phyloP scores from a whole-genome alignment of 1,140 invertebrate genomes.

The Globodera ellingtonae region DNA sequence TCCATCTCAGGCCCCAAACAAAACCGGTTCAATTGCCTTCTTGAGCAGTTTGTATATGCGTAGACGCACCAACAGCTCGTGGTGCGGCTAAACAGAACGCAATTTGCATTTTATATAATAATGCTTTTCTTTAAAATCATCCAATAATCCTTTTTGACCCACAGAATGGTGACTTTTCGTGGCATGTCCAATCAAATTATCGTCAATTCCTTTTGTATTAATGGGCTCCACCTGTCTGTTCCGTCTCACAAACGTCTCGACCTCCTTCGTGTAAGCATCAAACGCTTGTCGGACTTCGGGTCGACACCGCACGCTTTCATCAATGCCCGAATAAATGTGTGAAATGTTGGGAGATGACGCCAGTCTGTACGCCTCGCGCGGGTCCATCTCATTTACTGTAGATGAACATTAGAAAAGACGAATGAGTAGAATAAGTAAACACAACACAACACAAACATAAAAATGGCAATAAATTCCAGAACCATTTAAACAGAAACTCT shows the following conservation, averaged over 20 bases:
- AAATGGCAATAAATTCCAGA: not conserved
- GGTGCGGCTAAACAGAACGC: not conserved
- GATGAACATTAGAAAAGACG: too few species aligned
- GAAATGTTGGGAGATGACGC: not conserved
- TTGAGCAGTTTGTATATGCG: not conserved
- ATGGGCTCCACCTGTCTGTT: not conserved
- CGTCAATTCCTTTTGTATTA: not conserved
- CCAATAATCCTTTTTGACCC: too few species aligned
- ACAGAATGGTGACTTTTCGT: too few species aligned
- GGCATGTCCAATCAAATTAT: not conserved
- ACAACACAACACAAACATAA: not conserved
- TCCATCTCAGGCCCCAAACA: not conserved
- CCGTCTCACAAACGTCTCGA: not conserved
- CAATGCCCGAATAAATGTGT: not conserved
- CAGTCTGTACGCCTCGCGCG: not conserved
- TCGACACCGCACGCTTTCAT: not conserved
- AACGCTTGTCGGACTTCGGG: not conserved
- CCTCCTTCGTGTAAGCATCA: not conserved
- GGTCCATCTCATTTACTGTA: not conserved
- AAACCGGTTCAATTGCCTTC: slow-evolving; percentile 18
- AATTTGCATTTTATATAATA: too few species aligned
- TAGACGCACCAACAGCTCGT: not conserved
- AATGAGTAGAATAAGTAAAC: not conserved
- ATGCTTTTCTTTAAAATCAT: too few species aligned
- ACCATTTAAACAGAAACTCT: not conserved